phyloP scores from a whole-genome alignment of 1,140 invertebrate genomes.

The Cherax destructor region DNA sequence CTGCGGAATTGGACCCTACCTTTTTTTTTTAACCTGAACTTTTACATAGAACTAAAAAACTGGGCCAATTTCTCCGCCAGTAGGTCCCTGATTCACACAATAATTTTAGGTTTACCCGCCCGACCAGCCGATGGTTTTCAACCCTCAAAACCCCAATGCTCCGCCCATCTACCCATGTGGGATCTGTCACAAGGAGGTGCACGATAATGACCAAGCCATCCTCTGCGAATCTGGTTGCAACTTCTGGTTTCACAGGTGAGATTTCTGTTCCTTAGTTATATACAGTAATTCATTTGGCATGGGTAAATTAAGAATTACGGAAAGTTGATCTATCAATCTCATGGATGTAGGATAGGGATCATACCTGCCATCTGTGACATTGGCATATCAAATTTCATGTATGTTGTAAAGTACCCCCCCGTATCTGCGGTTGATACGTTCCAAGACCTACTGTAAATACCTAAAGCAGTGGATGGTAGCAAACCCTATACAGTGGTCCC shows the following conservation, averaged over 20 bases:
- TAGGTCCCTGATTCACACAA: conserved; percentile 63
- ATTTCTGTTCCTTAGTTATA: conserved; percentile 24
- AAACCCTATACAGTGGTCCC: too few relatives aligned
- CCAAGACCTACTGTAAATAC: too few relatives aligned
- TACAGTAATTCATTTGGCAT: neutral
- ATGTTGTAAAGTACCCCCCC: too few relatives aligned
- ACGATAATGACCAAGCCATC: conserved; percentile 98
- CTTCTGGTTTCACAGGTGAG: conserved; percentile 97
- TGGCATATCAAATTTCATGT: too few relatives aligned
- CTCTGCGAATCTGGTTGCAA: conserved; percentile 98
- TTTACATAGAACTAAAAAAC: conserved; percentile 37
- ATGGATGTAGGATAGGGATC: too few relatives aligned
- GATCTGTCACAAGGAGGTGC: conserved; percentile 98
- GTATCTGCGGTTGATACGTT: too few relatives aligned
- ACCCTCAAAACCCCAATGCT: conserved; percentile 98
- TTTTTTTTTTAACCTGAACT: neutral
- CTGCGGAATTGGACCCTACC: conserved; percentile 48
- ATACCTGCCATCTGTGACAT: too few relatives aligned
- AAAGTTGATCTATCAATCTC: too few relatives aligned
- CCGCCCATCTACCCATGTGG: conserved; percentile 98
- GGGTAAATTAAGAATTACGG: neutral
- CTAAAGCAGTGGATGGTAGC: too few relatives aligned
- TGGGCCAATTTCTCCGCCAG: conserved; percentile 41
- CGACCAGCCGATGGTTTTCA: conserved; percentile 98
- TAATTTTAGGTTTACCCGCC: conserved; percentile 86